Percentiles rank a stretch among this genome's conserved stretches.
These are phyloP conservation scores for Bubo blakistoni DNA, from an alignment of 2,113 vertebrate species.

Conservation along the genomic window DNA sequence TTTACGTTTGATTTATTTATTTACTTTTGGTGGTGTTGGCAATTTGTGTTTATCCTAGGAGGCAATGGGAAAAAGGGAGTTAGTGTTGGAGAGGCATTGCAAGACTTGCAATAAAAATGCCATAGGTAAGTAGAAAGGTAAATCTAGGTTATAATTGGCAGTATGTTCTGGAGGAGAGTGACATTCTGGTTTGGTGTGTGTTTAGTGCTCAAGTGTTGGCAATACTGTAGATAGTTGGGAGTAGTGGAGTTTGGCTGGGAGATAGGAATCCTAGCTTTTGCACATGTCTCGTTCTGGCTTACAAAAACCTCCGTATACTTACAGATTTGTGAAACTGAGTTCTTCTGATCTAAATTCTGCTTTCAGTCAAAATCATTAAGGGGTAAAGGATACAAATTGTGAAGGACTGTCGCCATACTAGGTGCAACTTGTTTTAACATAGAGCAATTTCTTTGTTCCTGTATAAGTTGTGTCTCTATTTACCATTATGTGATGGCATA, in stretches of 20 bases:
- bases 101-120: neutral
- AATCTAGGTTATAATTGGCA: neutral
- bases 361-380: neutral
- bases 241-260: neutral
- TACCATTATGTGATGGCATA: neutral
- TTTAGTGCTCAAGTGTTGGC: neutral
- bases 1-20: neutral
- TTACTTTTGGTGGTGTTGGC: neutral
- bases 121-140: neutral
- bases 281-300: neutral
- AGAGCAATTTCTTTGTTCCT: neutral
- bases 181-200: neutral
- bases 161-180: neutral
- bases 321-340: neutral
- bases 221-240: neutral
- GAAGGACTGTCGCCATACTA: neutral
- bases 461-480: neutral
- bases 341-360: neutral
- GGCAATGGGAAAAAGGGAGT: neutral
- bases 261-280: neutral
- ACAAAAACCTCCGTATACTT: neutral
- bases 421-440: neutral
- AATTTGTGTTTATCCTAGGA: neutral
- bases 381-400: neutral
- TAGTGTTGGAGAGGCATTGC: neutral